Base-by-base conservation (phyloP, 92 coral and sea anemone species). In the Umimayanthus chanpuru region DNA sequence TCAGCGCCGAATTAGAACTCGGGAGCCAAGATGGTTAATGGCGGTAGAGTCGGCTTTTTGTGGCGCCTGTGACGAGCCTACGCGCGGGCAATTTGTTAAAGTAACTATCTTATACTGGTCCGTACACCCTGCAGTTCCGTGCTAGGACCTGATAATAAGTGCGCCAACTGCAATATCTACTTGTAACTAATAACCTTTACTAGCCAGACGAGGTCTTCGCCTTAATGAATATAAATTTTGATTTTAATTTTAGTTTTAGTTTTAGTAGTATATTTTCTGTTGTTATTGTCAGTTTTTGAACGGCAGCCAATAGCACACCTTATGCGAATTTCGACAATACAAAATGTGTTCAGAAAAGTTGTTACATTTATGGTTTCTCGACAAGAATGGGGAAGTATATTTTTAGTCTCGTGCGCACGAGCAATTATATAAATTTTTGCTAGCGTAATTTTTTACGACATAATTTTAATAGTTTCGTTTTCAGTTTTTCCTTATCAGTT, bases 131-230 rank as follows among this genome's bases (percentile, higher is more conserved):
- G 9, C 58, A 55, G 36, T 30, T 29, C 29, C 25, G 12, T 80
- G 5, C 23, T 28, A 79, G 32, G 47, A 11, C 84, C 43, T 58
- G 16, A 36, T 80, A 56, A 80, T 56, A 80, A 67, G 21, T 80
- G 36, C 21, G 64, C 36, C 84, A 80, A 56, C 84, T 80, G 84
- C 71, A 80, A 29, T 80, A 55, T 80, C 30, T 49, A 15, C 21
- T 56, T 21, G 25, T 61, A 4, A 61, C n/a, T 61, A 8, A 61
- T 3, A 61, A 61, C 15, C 4, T 61, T 61, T 18, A 12, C 58
- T 11, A 53, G 58, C 58, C 68, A 61, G 68, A 61, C n/a, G 21
- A 61, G 21, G 26, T 61, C 68, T 61, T 61, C 26, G 26, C 68
- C 68, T 61, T 61, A 18, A 61, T 5, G 21, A 6, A 32, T 32